phyloP scores from a whole-genome alignment of 2,113 vertebrate genomes.

The Grantiella picta region DNA sequence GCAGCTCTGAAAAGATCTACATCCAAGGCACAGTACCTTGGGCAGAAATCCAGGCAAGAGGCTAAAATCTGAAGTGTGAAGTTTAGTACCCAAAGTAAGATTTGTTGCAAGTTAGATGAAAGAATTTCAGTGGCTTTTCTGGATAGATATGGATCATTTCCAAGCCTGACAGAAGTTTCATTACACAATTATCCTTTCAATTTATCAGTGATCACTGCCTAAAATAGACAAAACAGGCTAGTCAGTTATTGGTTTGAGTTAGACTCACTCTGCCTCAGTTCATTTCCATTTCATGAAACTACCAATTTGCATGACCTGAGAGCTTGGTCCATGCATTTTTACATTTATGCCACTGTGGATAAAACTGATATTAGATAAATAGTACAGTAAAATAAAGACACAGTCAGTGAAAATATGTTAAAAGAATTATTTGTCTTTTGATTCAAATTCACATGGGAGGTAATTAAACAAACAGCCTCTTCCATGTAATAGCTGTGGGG shows the following conservation, averaged over 20 bases:
- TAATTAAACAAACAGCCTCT: slow-evolving; percentile 46
- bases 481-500: neutral
- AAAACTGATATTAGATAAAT: neutral
- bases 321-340: neutral
- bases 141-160: neutral
- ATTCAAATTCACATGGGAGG: slow-evolving; percentile 46
- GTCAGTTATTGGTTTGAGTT: neutral
- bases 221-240: neutral
- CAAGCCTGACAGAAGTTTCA: neutral
- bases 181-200: neutral
- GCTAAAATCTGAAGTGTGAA: neutral
- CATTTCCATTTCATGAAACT: neutral
- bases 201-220: neutral
- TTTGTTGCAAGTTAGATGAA: neutral
- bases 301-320: neutral
- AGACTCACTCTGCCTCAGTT: neutral
- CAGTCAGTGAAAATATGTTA: neutral
- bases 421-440: slow-evolving; percentile 41
- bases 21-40: neutral
- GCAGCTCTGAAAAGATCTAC: neutral
- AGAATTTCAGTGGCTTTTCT: neutral
- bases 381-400: neutral
- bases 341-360: neutral
- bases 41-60: neutral
- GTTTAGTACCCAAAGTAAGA: neutral